A percentile compares a stretch with the other conserved stretches of the same genome.
These are phyloP conservation scores for Pachypsylla venusta DNA, from an alignment of 1,140 invertebrate genomes.

Conservation along the genomic window DNA sequence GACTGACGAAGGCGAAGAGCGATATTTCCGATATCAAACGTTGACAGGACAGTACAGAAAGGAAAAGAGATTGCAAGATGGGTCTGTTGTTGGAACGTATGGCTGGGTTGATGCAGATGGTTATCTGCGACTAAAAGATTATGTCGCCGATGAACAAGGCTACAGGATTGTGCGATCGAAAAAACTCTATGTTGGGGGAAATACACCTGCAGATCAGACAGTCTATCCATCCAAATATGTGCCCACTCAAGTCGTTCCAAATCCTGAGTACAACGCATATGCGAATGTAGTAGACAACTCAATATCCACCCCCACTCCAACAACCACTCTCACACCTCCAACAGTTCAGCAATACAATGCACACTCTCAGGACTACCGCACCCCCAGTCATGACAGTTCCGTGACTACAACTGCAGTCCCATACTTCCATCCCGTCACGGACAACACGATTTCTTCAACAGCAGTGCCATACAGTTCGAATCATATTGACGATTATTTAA, in stretches of 20 bases:
- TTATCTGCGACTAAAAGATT: slow-evolving; percentile 63
- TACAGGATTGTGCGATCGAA: slow-evolving; percentile 62
- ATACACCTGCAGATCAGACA: slow-evolving; percentile 48
- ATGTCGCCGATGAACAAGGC: slow-evolving; percentile 64
- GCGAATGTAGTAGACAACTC: background rate
- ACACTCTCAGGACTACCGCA: slow-evolving; percentile 8
- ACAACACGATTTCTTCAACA: background rate
- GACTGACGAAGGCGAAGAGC: slow-evolving; percentile 74
- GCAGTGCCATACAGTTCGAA: background rate
- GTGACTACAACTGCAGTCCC: background rate
- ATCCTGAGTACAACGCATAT: slow-evolving; percentile 10
- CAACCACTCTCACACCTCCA: background rate
- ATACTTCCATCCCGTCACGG: background rate
- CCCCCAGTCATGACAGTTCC: slow-evolving; percentile 3
- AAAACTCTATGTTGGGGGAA: slow-evolving; percentile 56
- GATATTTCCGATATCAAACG: slow-evolving; percentile 73
- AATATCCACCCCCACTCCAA: background rate
- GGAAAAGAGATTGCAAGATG: slow-evolving; percentile 66
- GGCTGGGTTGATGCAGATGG: slow-evolving; percentile 74
- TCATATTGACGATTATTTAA: background rate
- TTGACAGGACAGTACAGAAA: slow-evolving; percentile 75
- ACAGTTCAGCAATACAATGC: slow-evolving; percentile 10
- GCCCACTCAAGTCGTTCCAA: slow-evolving; percentile 42
- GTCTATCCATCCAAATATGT: slow-evolving; percentile 50
- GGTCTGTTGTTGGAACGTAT: slow-evolving; percentile 44